Evolutionary conservation across 2,888 invertebrate species (phyloP), one percentile per base, ranked within the genome.

Genomic region (Trachelus tabidus): DNA sequence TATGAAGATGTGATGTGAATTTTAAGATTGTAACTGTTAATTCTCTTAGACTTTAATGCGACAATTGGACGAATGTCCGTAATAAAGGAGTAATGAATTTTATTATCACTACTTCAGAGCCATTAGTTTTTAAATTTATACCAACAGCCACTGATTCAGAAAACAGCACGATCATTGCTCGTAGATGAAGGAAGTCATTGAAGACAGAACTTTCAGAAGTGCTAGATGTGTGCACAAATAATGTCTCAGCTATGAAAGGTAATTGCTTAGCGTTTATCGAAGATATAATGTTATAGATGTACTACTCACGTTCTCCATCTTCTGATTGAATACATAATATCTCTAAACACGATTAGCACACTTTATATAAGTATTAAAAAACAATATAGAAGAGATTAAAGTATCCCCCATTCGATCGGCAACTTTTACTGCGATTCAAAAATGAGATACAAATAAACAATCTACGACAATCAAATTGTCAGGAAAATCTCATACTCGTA

Each of bases 51-150:
- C 3, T 77, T 12, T 75, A 77, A 31, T 77, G 77, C 68, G 81
- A 81, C 69, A 81, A 78, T 11, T 83, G 83, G 81, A 68, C 75
- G 3, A 81, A 83, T 68, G 73, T 75, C 12, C 69, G 82, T 33
- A 83, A 82, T 71, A 79, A 84, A 75, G 77, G 80, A 3, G 77
- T 83, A 23, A 73, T 82, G n/a, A 83, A 81, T 69, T 81, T 84
- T 76, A 79, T 82, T 68, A 68, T 82, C 9, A 81, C 79, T 23
- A 83, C 82, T 23, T 81, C 82, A 56, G 71, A 40, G 31, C 84
- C 82, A 34, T 75, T 77, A 30, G 79, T 83, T 74, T 81, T 75
- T 73, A 79, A 82, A 75, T 77, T 75, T 1, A 33, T 84, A 37
- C 35, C 73, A 34, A 79, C 83, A 11, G 78, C 68, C 30, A 56